A percentile compares a stretch with the other conserved stretches of the same genome.
Conservation (phyloP, 2,797 vertebrate genomes). For the Manis javanica region DNA sequence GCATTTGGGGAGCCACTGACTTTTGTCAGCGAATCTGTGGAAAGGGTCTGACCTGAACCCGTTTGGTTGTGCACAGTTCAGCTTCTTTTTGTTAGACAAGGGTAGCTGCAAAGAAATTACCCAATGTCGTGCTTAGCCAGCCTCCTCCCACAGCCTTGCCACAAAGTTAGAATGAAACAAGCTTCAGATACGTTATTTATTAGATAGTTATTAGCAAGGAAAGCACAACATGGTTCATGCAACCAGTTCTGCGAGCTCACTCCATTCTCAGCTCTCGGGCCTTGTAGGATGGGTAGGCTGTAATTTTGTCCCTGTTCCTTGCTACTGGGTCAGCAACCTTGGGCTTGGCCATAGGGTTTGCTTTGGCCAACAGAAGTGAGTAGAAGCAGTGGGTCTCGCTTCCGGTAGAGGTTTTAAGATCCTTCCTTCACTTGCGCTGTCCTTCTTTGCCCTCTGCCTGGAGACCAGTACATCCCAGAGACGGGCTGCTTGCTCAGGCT, state of each 20-base stretch:
- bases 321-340: too few species aligned
- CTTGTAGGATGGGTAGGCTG: not conserved
- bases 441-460: not conserved
- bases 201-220: not conserved
- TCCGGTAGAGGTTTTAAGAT: not conserved
- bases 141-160: too few species aligned
- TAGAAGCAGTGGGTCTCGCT: not conserved
- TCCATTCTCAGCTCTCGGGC: not conserved
- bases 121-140: not conserved
- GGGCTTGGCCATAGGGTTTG: not conserved
- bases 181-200: not conserved
- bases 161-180: not conserved
- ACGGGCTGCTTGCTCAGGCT: not conserved
- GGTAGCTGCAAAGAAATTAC: not conserved
- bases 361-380: not conserved
- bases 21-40: not conserved
- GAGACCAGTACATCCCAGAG: not conserved
- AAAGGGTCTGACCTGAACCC: not conserved
- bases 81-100: not conserved
- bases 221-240: too few species aligned
- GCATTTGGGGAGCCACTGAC: fast-evolving
- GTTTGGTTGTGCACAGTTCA: not conserved
- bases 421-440: not conserved
- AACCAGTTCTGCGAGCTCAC: not conserved
- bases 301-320: not conserved